Evolutionary conservation across 2,888 invertebrate species (phyloP).

Genomic region (Leptopilina syphax): DNA sequence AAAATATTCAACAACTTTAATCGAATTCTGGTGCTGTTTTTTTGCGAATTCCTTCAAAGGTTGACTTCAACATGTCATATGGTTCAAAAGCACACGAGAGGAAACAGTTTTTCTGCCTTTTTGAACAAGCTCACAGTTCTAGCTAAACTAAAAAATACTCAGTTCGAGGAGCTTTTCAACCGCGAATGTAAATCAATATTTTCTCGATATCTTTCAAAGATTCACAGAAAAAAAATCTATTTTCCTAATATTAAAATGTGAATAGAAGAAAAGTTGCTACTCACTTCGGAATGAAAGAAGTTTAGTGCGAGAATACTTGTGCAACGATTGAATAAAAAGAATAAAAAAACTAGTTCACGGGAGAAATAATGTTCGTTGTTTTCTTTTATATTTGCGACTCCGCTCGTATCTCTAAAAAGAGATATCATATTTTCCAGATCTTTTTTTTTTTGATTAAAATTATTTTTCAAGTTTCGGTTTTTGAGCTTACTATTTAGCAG

Average conservation of each 20-base stretch:
- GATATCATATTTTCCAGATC: not conserved
- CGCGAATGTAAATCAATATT: not conserved
- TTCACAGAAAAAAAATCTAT: not conserved
- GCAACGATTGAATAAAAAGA: slow-evolving; percentile 21
- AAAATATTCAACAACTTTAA: slow-evolving; percentile 40
- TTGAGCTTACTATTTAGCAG: too few species aligned
- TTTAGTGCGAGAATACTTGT: not conserved
- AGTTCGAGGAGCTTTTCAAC: not conserved
- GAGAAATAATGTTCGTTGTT: slow-evolving; percentile 27
- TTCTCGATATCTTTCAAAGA: not conserved
- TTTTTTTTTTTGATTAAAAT: not conserved
- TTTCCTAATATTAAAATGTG: not conserved
- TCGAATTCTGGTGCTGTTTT: slow-evolving; percentile 12
- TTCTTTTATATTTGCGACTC: slow-evolving; percentile 10
- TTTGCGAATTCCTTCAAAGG: slow-evolving; percentile 25
- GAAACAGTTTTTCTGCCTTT: slow-evolving; percentile 31
- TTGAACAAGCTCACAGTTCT: slow-evolving; percentile 3
- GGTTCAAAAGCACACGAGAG: slow-evolving; percentile 22
- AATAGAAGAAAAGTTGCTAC: not conserved
- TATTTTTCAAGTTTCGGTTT: not conserved
- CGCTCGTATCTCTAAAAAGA: not conserved
- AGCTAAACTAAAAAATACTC: not conserved
- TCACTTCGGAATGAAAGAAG: not conserved
- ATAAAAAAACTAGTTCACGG: slow-evolving; percentile 11
- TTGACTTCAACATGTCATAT: slow-evolving; percentile 28